These are phyloP conservation scores for Wiebesia pumilae DNA, from an alignment of 1,140 invertebrate species.

Conservation along the genomic window DNA sequence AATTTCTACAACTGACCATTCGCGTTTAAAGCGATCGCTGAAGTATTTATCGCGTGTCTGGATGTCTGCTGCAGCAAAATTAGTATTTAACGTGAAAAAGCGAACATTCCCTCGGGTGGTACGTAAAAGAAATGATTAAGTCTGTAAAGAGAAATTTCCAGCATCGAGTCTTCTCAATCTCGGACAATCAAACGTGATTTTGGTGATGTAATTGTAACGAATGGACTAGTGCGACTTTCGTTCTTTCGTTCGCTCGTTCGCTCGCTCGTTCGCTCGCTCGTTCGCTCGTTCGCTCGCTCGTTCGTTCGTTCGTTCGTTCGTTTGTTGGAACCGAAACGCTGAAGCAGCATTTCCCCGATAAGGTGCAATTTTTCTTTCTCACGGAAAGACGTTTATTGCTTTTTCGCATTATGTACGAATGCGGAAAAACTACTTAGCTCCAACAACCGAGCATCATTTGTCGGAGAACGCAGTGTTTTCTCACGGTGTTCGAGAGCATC, in stretches of 20 bases:
- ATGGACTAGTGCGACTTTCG: not conserved
- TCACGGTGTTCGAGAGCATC: constrained; percentile 7
- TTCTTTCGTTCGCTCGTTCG: no score
- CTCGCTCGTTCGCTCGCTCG: no score
- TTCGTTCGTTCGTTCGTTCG: no score
- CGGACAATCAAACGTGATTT: not conserved
- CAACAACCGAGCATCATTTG: not conserved
- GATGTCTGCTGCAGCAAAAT: not conserved
- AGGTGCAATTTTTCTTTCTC: no score
- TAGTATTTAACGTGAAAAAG: not conserved
- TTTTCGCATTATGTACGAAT: not conserved
- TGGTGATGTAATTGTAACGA: not conserved
- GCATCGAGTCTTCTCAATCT: not conserved
- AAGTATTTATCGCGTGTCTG: not conserved
- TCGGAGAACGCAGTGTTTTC: not conserved
- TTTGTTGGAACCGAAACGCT: no score
- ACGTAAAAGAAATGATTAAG: not conserved
- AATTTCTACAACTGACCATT: not conserved
- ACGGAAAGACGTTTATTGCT: not conserved
- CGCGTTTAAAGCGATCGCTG: not conserved
- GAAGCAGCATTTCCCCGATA: no score
- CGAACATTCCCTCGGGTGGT: not conserved
- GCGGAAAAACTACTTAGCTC: not conserved
- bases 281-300: no score
- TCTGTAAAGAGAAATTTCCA: not conserved